Percentiles rank a stretch among this genome's conserved stretches.
These are phyloP conservation scores for Columba guinea DNA, from an alignment of 2,797 vertebrate genomes.

Conservation along the genomic window DNA sequence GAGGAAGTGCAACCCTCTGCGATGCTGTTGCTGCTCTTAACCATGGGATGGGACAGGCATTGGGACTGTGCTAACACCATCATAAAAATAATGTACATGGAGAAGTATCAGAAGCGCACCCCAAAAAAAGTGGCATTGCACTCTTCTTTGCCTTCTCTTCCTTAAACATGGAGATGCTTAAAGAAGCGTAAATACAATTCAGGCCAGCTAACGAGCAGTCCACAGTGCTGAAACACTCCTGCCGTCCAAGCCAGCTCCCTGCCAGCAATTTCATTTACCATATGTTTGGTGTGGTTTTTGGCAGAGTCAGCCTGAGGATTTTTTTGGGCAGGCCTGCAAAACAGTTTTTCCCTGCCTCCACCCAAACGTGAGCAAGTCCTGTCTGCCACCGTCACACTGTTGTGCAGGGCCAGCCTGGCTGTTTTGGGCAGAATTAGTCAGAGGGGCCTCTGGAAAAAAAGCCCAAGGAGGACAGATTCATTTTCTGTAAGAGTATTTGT, in stretches of 20 bases:
- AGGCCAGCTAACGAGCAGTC: constrained; percentile 54
- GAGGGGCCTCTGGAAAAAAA: constrained; percentile 47
- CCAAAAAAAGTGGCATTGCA: background rate
- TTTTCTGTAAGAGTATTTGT: constrained; percentile 31
- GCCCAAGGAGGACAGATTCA: constrained; percentile 26
- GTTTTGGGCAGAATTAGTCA: constrained; percentile 67
- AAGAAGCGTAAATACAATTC: constrained; percentile 37
- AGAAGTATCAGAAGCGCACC: background rate
- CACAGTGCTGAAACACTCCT: constrained; percentile 63
- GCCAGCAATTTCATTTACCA: constrained; percentile 54
- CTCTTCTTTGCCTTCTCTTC: constrained; percentile 14
- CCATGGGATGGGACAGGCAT: background rate
- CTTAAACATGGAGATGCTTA: constrained; percentile 29
- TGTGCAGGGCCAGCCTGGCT: constrained; percentile 10
- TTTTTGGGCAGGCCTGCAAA: constrained; percentile 52
- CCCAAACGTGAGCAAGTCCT: constrained; percentile 58
- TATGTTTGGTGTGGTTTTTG: constrained; percentile 68
- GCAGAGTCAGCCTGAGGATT: constrained; percentile 35
- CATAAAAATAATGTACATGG: background rate
- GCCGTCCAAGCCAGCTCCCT: constrained; percentile 35
- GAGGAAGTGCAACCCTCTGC: constrained; percentile 26
- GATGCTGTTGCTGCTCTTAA: background rate
- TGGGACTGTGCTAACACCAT: background rate
- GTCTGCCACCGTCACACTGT: background rate
- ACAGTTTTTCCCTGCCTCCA: constrained; percentile 53